phyloP scores from a whole-genome alignment of 2,797 vertebrate species.

The Sebastes dallii region DNA sequence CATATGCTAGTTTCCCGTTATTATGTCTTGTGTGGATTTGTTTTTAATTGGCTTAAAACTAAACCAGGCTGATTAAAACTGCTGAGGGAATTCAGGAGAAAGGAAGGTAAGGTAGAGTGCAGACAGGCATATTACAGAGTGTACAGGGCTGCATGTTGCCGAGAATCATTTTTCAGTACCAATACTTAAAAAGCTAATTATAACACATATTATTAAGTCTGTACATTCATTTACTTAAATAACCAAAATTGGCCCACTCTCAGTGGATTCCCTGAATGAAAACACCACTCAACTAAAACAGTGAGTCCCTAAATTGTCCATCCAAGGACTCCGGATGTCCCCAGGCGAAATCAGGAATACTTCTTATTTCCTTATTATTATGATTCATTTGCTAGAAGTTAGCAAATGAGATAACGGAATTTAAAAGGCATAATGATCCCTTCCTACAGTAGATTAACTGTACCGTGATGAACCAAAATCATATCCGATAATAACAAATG shows the following conservation, averaged over 20 bases:
- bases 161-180: slow-evolving; percentile 38
- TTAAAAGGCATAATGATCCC: background rate
- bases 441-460: background rate
- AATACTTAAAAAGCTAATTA: slow-evolving; percentile 32
- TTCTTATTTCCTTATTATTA: background rate
- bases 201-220: slow-evolving; percentile 34
- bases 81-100: slow-evolving; percentile 45
- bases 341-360: background rate
- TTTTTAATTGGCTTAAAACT: slow-evolving; percentile 72
- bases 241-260: slow-evolving; percentile 20
- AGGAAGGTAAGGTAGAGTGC: slow-evolving; percentile 66
- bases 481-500: background rate
- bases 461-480: background rate
- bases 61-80: slow-evolving; percentile 63
- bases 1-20: slow-evolving; percentile 67
- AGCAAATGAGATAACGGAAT: background rate
- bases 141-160: slow-evolving; percentile 47
- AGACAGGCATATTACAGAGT: slow-evolving; percentile 72
- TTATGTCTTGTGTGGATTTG: slow-evolving; percentile 71
- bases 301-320: background rate
- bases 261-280: slow-evolving; percentile 11
- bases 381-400: slow-evolving; percentile 9
- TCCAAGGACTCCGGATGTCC: background rate
- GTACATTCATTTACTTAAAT: slow-evolving; percentile 65
- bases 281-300: slow-evolving; percentile 2